Evolutionary conservation across 2,113 vertebrate genomes (phyloP).

Genomic region (Tyrannus savana): DNA sequence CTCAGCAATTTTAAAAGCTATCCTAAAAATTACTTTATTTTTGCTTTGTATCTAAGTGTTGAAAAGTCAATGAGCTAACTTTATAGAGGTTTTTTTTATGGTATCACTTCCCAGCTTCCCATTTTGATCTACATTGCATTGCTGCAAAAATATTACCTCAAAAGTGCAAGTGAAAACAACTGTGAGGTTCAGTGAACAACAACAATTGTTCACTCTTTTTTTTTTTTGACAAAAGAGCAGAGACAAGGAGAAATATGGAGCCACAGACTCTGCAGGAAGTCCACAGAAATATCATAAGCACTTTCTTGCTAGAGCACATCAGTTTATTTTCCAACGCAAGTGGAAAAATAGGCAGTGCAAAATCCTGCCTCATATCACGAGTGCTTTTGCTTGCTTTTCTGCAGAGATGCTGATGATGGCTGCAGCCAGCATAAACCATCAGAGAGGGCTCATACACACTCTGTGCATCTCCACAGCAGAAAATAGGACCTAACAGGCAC

Average conservation of each 20-base stretch:
- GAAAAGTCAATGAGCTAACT: background rate
- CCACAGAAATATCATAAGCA: background rate
- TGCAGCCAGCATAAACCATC: background rate
- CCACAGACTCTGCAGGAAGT: background rate
- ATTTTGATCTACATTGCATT: background rate
- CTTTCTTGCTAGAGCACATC: background rate
- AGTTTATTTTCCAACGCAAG: background rate
- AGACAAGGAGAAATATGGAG: background rate
- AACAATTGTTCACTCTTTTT: background rate
- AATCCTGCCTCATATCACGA: fast-evolving
- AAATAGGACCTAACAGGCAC: background rate
- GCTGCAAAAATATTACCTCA: background rate
- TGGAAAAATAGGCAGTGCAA: background rate
- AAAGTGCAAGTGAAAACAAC: background rate
- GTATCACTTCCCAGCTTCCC: background rate
- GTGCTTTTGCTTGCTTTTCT: background rate
- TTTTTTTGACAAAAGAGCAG: background rate
- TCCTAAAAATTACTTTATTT: background rate
- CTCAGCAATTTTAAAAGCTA: background rate
- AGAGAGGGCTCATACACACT: background rate
- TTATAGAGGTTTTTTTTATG: background rate
- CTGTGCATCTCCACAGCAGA: background rate
- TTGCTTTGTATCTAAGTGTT: background rate
- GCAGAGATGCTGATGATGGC: background rate
- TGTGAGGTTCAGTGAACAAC: background rate